Conservation (phyloP, 2,113 vertebrate genomes). For the Neotoma lepida region DNA sequence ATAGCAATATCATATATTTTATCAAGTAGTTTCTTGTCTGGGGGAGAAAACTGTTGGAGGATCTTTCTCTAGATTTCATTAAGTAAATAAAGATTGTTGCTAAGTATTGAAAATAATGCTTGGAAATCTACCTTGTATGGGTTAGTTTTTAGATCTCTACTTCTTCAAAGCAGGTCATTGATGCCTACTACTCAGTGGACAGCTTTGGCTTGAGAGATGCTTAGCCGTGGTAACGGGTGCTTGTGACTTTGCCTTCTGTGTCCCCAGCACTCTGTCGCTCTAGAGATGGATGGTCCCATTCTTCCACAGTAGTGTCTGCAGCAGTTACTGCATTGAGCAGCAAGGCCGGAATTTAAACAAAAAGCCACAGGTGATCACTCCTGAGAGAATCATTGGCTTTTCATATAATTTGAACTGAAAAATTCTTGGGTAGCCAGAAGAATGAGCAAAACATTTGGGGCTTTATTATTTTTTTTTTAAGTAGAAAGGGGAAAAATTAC, state of each 20-base stretch:
- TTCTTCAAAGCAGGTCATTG: not conserved
- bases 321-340: not conserved
- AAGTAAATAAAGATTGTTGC: not conserved
- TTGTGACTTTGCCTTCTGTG: not conserved
- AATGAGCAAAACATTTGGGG: constrained; percentile 31
- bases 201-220: not conserved
- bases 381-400: constrained; percentile 32
- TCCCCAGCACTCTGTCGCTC: not conserved
- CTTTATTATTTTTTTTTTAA: not conserved
- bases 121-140: not conserved
- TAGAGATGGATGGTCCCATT: not conserved
- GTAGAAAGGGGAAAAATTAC: not conserved
- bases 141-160: not conserved
- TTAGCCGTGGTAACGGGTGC: too few relatives aligned
- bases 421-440: constrained; percentile 30
- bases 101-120: constrained; percentile 3
- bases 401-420: constrained; percentile 32
- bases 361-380: not conserved
- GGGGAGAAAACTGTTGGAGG: not conserved
- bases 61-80: constrained; percentile 1
- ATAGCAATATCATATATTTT: not conserved
- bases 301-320: not conserved
- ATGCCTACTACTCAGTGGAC: not conserved
- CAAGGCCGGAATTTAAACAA: not conserved
- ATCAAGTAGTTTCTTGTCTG: not conserved